Conservation (phyloP, 2,113 vertebrate genomes). For the Pungitius pungitius region DNA sequence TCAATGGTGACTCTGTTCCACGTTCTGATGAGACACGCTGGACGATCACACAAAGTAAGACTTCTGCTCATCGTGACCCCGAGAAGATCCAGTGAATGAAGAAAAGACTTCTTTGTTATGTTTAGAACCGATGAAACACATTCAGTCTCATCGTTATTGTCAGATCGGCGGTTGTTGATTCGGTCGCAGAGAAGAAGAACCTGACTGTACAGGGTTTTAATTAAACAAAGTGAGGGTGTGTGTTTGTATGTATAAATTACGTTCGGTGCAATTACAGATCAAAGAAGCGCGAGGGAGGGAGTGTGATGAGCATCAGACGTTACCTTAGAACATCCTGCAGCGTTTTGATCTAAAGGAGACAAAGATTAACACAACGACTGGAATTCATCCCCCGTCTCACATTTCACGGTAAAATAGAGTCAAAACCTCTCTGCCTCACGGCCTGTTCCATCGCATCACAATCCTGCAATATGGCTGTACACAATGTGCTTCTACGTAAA, state of each 20-base stretch:
- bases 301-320: background rate
- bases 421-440: background rate
- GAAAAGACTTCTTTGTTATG: background rate
- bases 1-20: background rate
- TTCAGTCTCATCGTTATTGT: background rate
- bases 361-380: background rate
- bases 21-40: too few species aligned
- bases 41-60: background rate
- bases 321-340: background rate
- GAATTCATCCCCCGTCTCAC: conserved; percentile 24
- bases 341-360: background rate
- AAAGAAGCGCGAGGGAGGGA: background rate
- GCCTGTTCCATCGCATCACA: background rate
- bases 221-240: background rate
- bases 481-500: background rate
- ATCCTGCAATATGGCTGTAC: background rate
- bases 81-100: background rate
- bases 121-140: background rate
- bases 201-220: background rate
- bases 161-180: too few species aligned
- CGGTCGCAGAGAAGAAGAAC: background rate
- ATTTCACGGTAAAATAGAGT: conserved; percentile 21
- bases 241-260: background rate
- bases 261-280: conserved; percentile 2
- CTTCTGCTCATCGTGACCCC: too few species aligned